Evolutionary conservation across 2,113 vertebrate species (phyloP).

Genomic region (Coregonus clupeaformis): DNA sequence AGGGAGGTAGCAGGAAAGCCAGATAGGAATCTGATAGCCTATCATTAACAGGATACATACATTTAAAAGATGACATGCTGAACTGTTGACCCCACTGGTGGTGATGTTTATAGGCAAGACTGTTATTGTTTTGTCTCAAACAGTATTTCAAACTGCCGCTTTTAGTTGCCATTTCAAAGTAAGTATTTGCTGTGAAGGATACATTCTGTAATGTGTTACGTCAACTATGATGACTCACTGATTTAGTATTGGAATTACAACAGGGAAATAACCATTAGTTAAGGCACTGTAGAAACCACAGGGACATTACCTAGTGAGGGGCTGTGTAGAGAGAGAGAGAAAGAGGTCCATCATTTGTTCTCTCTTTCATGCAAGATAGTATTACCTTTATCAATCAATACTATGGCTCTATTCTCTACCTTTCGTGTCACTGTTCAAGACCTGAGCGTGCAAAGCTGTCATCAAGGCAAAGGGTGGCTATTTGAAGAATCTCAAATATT

Average conservation of each 20-base stretch:
- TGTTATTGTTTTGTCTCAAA: slow-evolving; percentile 54
- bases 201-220: slow-evolving; percentile 5
- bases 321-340: too few relatives aligned
- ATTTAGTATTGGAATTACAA: slow-evolving; percentile 23
- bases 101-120: slow-evolving; percentile 56
- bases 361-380: slow-evolving; percentile 17
- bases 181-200: slow-evolving; percentile 45
- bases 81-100: slow-evolving; percentile 50
- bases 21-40: slow-evolving; percentile 78
- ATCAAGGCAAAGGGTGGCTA: too few relatives aligned
- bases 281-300: too few relatives aligned
- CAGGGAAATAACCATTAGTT: neutral
- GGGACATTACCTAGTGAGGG: too few relatives aligned
- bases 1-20: slow-evolving; percentile 55
- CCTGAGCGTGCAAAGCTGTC: too few relatives aligned
- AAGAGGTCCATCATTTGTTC: neutral
- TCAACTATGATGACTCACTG: slow-evolving; percentile 24
- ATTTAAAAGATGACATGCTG: slow-evolving; percentile 64
- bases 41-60: slow-evolving; percentile 77
- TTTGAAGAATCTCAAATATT: too few relatives aligned
- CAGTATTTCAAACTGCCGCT: slow-evolving; percentile 40
- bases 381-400: slow-evolving; percentile 1
- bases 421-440: slow-evolving; percentile 1
- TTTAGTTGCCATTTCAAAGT: slow-evolving; percentile 4
- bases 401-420: neutral